These are phyloP conservation scores for Monoplex corrugatus DNA, from an alignment of 2,888 invertebrate species.

Conservation along the genomic window DNA sequence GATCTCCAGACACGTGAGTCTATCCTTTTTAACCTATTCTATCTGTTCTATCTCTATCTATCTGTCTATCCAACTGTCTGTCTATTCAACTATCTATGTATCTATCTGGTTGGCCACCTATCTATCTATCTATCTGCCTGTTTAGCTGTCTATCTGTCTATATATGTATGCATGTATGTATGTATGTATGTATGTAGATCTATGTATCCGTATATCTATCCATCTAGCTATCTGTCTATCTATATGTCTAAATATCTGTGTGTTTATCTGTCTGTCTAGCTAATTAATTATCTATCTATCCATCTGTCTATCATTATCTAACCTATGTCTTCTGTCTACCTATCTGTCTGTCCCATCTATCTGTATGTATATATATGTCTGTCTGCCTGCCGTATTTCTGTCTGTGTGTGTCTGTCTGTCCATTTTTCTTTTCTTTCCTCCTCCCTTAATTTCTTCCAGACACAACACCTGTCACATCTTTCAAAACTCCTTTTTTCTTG, in stretches of 20 bases:
- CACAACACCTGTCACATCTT: no score
- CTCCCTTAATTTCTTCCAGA: neutral
- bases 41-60: neutral
- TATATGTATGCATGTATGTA: neutral
- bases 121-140: neutral
- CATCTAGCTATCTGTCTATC: neutral
- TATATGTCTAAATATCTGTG: neutral
- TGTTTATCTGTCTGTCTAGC: neutral
- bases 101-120: neutral
- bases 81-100: neutral
- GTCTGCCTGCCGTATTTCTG: neutral
- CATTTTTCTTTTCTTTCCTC: neutral
- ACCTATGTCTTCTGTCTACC: neutral
- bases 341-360: no score
- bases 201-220: no score
- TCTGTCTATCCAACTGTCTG: neutral
- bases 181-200: neutral
- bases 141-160: neutral
- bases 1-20: constrained; percentile 62
- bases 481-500: no score
- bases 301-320: neutral
- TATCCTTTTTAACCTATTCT: neutral
- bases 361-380: no score
- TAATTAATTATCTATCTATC: no score
- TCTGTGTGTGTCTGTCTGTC: neutral